phyloP scores from a whole-genome alignment of 2,113 vertebrate genomes.

The Percopsis transmontana region DNA sequence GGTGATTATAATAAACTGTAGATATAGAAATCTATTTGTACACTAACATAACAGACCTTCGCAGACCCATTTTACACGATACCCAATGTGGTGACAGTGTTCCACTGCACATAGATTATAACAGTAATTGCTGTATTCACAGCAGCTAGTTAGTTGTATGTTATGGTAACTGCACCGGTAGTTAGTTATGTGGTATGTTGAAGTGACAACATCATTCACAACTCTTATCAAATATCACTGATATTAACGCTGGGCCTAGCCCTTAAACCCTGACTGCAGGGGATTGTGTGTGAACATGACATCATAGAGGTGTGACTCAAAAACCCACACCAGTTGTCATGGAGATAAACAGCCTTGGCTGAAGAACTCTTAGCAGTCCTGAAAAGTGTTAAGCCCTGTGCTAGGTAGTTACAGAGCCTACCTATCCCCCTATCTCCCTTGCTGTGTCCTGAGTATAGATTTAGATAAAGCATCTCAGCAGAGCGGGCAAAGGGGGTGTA shows the following conservation, averaged over 20 bases:
- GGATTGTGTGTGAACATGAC: conserved; percentile 31
- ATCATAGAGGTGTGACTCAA: conserved; percentile 60
- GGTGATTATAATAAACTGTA: too few relatives aligned
- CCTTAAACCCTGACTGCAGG: conserved; percentile 68
- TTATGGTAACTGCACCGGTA: conserved; percentile 57
- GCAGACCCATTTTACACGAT: conserved; percentile 66
- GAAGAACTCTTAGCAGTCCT: conserved; percentile 68
- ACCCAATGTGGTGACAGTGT: conserved; percentile 68
- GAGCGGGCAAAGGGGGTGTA: conserved; percentile 70
- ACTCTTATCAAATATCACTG: conserved; percentile 47
- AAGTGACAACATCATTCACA: conserved; percentile 66
- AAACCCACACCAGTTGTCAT: conserved; percentile 58
- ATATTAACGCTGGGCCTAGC: conserved; percentile 57
- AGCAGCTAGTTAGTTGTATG: conserved; percentile 61
- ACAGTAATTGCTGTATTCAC: conserved; percentile 63
- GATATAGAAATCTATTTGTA: too few relatives aligned
- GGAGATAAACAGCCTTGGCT: conserved; percentile 49
- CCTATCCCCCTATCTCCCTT: conserved; percentile 69
- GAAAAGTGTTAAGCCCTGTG: conserved; percentile 72
- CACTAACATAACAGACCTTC: too few relatives aligned
- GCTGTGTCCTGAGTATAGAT: conserved; percentile 71
- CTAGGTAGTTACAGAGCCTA: conserved; percentile 67
- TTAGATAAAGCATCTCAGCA: conserved; percentile 61
- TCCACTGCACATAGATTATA: conserved; percentile 64
- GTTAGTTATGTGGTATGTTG: conserved; percentile 53